Evolutionary conservation across 2,113 vertebrate species (phyloP), one percentile per base, ranked within the genome.

Genomic region (Pedionomus torquatus): DNA sequence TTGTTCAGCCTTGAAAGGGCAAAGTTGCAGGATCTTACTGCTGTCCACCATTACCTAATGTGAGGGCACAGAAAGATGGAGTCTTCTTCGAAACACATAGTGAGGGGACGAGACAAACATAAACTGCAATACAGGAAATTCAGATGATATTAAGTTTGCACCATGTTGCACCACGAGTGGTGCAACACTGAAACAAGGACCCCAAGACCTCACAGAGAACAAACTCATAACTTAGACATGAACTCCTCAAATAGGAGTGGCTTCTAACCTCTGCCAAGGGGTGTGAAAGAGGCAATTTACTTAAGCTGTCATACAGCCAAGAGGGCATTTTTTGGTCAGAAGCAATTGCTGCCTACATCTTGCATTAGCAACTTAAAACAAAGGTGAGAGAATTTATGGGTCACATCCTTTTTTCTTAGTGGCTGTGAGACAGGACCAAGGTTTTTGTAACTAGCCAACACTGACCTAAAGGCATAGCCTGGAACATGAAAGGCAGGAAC

Each of bases 381-480:
- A 48, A 80, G 10, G 6, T 2, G 5, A 55, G 21, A 15, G 12
- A 84, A 61, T 5, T 31, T 33, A 58, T 0, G 2, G 33, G 6
- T 51, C 65, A 51, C 65, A 48, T 31, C 1, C 5, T 52, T 60
- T 87, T 46, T 24, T 15, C 21, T 69, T 54, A 25, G 12, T n/a
- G 25, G 16, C 3, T 55, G 51, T 26, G n/a, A n/a, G n/a, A 49
- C 0, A 1, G 11, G 31, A 88, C 5, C 3, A 70, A 8, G 4
- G 10, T 6, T 86, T 85, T 71, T 77, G 21, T 71, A 55, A 37
- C 24, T 43, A 76, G 55, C 12, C 46, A 75, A 30, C 17, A 20
- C 6, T 49, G 43, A 48, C 24, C 10, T 58, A 21, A 74, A 44
- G 15, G 9, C 6, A 70, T 7, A 37, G 46, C 8, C 25, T 8